Evolutionary conservation across 2,797 vertebrate genomes (phyloP).

Genomic region (Lithobates sylvaticus): DNA sequence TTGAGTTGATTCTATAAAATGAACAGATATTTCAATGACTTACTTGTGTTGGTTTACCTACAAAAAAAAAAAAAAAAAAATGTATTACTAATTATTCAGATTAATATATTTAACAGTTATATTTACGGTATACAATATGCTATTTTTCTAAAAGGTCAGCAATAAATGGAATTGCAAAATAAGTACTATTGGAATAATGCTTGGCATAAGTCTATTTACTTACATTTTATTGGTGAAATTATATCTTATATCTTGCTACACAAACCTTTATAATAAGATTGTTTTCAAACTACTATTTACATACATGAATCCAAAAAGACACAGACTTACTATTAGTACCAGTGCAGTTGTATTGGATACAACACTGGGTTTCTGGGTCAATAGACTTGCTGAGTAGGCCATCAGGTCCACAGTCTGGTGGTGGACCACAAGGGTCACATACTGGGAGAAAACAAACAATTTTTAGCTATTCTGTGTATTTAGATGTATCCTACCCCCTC

Average conservation of each 20-base stretch:
- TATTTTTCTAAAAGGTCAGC: not conserved
- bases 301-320: not conserved
- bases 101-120: not conserved
- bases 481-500: too few relatives aligned
- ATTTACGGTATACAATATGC: not conserved
- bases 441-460: not conserved
- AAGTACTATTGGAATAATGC: too few relatives aligned
- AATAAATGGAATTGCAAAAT: too few relatives aligned
- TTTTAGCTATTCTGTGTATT: not conserved
- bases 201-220: not conserved
- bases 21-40: not conserved
- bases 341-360: constrained; percentile 31
- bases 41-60: not conserved
- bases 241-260: not conserved
- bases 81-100: not conserved
- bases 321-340: constrained; percentile 8
- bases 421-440: not conserved
- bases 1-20: not conserved
- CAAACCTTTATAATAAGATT: not conserved
- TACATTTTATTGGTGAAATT: not conserved
- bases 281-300: not conserved
- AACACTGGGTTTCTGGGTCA: constrained; percentile 17
- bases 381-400: not conserved
- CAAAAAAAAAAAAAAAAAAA: not conserved
- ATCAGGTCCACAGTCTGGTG: not conserved